Percentiles rank a stretch among this genome's conserved stretches.
Conservation (phyloP, 2,797 vertebrate species). For the Melanotaenia maccullochi region DNA sequence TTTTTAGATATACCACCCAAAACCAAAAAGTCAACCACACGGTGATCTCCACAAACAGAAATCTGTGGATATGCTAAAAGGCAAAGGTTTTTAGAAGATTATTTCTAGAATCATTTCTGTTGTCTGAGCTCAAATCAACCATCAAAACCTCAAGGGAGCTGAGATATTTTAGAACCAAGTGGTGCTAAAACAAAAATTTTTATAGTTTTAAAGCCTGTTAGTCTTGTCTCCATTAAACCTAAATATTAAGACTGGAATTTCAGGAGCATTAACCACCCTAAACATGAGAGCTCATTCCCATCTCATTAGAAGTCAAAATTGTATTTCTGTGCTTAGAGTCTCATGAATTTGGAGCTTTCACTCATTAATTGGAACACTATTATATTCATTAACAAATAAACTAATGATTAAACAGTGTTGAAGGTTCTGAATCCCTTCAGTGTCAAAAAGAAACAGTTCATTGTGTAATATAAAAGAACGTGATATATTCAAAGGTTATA, state of each 20-base stretch:
- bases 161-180: not conserved
- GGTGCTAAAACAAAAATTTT: too few species aligned
- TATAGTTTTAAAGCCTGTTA: not conserved
- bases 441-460: constrained; percentile 34
- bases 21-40: not conserved
- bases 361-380: not conserved
- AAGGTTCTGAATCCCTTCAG: constrained; percentile 20
- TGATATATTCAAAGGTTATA: constrained; percentile 46
- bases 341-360: not conserved
- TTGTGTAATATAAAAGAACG: constrained; percentile 33
- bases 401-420: constrained; percentile 15
- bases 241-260: not conserved
- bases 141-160: not conserved
- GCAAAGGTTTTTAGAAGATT: too few species aligned
- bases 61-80: too few species aligned
- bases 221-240: not conserved
- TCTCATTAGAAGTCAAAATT: not conserved
- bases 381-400: not conserved
- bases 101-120: too few species aligned
- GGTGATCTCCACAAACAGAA: not conserved
- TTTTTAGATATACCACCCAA: not conserved
- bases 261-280: not conserved
- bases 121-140: too few species aligned
- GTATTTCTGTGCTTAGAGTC: not conserved
- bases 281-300: not conserved